phyloP scores from a whole-genome alignment of 1,140 invertebrate genomes.

The Uloborus diversus region DNA sequence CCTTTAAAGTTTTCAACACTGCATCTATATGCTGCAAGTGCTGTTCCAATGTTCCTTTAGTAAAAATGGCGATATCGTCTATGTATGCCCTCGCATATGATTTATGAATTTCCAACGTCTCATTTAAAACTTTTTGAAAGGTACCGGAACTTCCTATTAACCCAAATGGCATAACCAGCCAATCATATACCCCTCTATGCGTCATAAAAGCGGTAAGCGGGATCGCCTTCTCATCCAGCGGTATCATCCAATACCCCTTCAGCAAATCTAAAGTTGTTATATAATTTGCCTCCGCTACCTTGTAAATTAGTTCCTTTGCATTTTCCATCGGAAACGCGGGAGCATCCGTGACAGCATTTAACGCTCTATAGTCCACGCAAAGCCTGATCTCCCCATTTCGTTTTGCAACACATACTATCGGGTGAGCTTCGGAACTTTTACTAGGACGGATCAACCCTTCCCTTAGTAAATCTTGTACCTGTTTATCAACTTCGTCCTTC shows the following conservation, averaged over 20 bases:
- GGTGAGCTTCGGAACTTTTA: too few species aligned
- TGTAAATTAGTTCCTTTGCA: constrained; percentile 12
- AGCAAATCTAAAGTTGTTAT: constrained; percentile 8
- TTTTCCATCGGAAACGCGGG: constrained; percentile 13
- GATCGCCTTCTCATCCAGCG: background rate
- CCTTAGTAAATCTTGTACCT: too few species aligned
- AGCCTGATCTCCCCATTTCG: background rate
- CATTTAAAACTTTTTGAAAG: background rate
- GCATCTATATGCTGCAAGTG: background rate
- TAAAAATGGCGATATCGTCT: background rate
- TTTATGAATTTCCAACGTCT: background rate
- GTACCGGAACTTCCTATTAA: background rate
- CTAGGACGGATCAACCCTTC: too few species aligned
- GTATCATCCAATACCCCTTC: constrained; percentile 7
- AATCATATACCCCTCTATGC: background rate
- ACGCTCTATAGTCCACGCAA: constrained; percentile 14
- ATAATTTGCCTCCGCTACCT: background rate
- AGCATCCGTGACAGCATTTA: constrained; percentile 12
- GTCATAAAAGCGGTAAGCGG: background rate
- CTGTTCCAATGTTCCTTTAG: background rate
- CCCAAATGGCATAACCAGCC: background rate
- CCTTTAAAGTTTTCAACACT: too few species aligned
- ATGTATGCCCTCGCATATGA: too few species aligned
- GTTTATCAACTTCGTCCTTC: too few species aligned
- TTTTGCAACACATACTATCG: constrained; percentile 19